These are phyloP conservation scores for Lasioglossum lativentre DNA, from an alignment of 2,888 invertebrate species.

Conservation along the genomic window DNA sequence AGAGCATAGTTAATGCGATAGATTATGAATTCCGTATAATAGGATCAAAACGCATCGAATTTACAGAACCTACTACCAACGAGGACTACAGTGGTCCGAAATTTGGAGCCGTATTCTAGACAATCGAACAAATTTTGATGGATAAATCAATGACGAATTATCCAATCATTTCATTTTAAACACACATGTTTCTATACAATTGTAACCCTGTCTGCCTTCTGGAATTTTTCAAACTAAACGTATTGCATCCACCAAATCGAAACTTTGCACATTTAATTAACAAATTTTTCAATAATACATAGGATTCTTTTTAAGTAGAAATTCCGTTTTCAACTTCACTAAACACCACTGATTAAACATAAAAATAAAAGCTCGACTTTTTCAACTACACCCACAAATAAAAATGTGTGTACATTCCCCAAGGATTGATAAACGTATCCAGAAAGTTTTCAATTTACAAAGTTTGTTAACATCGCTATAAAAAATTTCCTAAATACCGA, in stretches of 20 bases:
- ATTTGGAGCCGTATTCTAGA: not conserved
- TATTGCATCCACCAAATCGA: not conserved
- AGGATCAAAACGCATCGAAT: constrained; percentile 17
- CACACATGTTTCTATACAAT: not conserved
- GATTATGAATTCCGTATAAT: not conserved
- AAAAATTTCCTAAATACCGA: not conserved
- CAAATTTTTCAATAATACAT: not conserved
- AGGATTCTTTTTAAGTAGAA: not conserved
- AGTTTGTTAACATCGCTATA: not conserved
- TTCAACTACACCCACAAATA: not conserved
- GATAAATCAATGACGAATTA: not conserved
- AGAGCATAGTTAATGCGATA: constrained; percentile 34
- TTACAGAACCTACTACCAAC: not conserved
- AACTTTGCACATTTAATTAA: not conserved
- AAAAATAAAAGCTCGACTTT: not conserved
- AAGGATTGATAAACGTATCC: not conserved
- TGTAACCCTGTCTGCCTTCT: not conserved
- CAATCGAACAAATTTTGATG: not conserved
- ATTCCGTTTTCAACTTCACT: not conserved
- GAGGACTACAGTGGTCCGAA: not conserved
- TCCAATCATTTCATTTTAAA: not conserved
- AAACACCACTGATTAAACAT: not conserved
- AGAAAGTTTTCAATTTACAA: not conserved
- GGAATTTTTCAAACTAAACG: not conserved
- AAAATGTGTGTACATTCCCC: not conserved